These are phyloP conservation scores for Monodelphis domestica DNA, from an alignment of 2,797 vertebrate species.

Conservation along the genomic window DNA sequence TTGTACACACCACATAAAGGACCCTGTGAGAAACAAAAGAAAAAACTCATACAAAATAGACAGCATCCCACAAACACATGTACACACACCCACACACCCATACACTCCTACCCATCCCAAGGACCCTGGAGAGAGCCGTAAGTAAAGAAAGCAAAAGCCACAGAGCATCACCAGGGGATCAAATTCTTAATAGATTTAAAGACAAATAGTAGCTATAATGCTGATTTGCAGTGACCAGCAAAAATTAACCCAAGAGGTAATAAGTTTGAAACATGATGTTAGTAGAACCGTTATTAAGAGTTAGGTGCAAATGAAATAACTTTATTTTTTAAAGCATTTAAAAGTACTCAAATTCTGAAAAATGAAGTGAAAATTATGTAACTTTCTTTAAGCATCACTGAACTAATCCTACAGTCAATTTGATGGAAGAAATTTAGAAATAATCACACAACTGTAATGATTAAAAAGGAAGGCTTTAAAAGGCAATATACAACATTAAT, in stretches of 20 bases:
- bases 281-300: slow-evolving; percentile 49
- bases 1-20: not conserved
- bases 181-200: slow-evolving; percentile 13
- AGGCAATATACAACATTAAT: not conserved
- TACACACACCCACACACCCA: not conserved
- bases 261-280: not conserved
- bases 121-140: slow-evolving; percentile 39
- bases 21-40: slow-evolving; percentile 17
- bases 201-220: not conserved
- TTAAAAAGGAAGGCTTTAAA: not conserved
- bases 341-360: slow-evolving; percentile 39
- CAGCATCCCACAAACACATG: not conserved
- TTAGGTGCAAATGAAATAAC: slow-evolving; percentile 29
- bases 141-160: slow-evolving; percentile 23
- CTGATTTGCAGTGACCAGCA: not conserved
- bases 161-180: slow-evolving; percentile 20
- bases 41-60: not conserved
- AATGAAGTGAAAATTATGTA: slow-evolving; percentile 29
- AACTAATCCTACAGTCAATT: slow-evolving; percentile 25
- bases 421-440: slow-evolving; percentile 36
- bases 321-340: slow-evolving; percentile 30
- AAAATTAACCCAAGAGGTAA: slow-evolving; percentile 6
- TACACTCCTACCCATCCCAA: not conserved
- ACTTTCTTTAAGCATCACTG: not conserved
- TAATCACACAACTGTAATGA: not conserved